Evolutionary conservation across 1,140 invertebrate genomes (phyloP).

Genomic region (Archegozetes longisetosus): DNA sequence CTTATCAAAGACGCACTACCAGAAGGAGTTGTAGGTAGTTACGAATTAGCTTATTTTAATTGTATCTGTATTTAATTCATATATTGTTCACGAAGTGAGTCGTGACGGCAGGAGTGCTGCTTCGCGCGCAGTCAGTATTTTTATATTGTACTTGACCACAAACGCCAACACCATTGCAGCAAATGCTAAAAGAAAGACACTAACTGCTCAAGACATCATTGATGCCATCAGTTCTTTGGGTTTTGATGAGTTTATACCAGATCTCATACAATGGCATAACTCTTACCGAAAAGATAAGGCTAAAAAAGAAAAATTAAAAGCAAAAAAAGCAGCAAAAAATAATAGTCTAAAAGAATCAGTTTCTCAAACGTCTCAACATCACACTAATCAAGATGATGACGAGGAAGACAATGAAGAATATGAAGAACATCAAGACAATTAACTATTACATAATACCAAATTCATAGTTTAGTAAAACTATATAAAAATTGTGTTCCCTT

Average conservation of each 20-base stretch:
- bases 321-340: slow-evolving; percentile 3
- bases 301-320: background rate
- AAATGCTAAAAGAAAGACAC: background rate
- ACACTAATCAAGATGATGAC: background rate
- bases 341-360: background rate
- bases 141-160: slow-evolving; percentile 8
- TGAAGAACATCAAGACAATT: background rate
- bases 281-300: background rate
- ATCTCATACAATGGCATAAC: background rate
- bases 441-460: too few species aligned
- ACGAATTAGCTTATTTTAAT: background rate
- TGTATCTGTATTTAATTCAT: background rate
- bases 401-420: background rate
- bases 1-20: background rate
- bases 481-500: too few species aligned
- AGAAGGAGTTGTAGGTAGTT: background rate
- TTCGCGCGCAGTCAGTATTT: background rate
- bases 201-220: slow-evolving; percentile 6
- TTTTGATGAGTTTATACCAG: slow-evolving; percentile 1
- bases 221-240: background rate
- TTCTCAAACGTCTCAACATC: too few species aligned
- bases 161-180: background rate
- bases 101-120: background rate
- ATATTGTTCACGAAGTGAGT: background rate
- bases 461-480: too few species aligned